Base-by-base conservation (phyloP, 2,113 vertebrate species). In the Aviceda subcristata region DNA sequence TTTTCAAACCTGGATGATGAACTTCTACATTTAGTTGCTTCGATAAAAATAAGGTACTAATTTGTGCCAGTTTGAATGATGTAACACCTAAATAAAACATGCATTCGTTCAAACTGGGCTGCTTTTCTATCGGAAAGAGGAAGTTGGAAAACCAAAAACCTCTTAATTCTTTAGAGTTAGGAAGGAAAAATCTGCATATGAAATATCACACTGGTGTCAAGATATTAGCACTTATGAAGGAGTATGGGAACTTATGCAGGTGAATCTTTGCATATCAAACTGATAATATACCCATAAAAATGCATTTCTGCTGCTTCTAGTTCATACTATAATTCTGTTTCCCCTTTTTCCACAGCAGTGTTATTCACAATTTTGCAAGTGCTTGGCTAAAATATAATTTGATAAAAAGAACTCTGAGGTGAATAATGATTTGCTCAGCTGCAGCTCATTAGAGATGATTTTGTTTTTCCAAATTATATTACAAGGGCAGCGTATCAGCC, bases 371-470 rank as follows among this genome's bases (percentile, higher is more conserved):
- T 97, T 93, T 96, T 95, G 87, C 76, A 89, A 92, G 64, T 86
- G 76, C 87, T 74, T 86, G 77, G 77, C 84, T 94, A 91, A 97
- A 96, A 96, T 96, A 88, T 96, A 97, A 97, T 97, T 95, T 94
- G 93, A 97, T 97, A 91, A 96, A 96, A 95, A 93, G 79, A 94
- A 93, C 81, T 97, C 82, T 87, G 92, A 96, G 94, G 94, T 97
- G 97, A 97, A 95, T 94, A 96, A 95, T 96, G 72, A 96, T 95
- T 95, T 96, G 66, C 94, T 98, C 93, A 97, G 96, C 93, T 97
- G 93, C 92, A 93, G 87, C 91, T 96, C 95, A 93, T 96, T 97
- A 96, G 81, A 96, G 79, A 92, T 85, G 59, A 96, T 97, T 97
- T 97, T 95, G 90, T 94, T 97, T 96, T 90, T 91, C 95, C 79